Conservation (phyloP, 2,888 invertebrate species). For the Tipula vernalis region DNA sequence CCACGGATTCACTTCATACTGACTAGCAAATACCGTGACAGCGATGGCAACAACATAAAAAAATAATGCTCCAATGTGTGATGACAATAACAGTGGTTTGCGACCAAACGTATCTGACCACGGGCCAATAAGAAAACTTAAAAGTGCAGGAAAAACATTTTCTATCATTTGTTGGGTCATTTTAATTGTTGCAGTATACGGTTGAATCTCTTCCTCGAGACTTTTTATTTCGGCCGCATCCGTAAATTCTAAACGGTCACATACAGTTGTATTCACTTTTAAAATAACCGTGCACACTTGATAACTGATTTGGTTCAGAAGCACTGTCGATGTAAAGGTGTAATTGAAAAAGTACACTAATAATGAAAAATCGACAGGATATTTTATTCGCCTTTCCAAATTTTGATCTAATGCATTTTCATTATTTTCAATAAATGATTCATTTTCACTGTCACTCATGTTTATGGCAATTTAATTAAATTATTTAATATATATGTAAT, state of each 20-base stretch:
- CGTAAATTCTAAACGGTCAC: neutral
- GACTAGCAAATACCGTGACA: conserved; percentile 23
- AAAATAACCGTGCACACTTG: neutral
- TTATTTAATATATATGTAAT: neutral
- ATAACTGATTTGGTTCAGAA: neutral
- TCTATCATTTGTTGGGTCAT: conserved; percentile 50
- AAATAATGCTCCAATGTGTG: conserved; percentile 37
- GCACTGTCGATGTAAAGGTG: neutral
- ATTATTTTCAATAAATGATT: neutral
- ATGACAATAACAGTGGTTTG: conserved; percentile 52
- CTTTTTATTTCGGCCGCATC: neutral
- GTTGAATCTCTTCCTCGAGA: conserved; percentile 46
- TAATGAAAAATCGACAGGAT: neutral
- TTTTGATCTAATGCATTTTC: neutral
- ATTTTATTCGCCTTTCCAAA: neutral
- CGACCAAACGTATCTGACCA: conserved; percentile 74
- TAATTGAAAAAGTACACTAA: neutral
- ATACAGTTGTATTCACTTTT: neutral
- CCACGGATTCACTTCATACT: conserved; percentile 29
- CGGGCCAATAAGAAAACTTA: conserved; percentile 61
- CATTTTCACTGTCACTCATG: neutral
- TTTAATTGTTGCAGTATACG: conserved; percentile 48
- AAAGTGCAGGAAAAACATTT: conserved; percentile 50
- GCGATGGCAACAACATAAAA: conserved; percentile 23
- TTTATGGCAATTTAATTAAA: neutral